These are phyloP conservation scores for Cremastinae sp. DNA, from an alignment of 2,888 invertebrate species.

Conservation along the genomic window DNA sequence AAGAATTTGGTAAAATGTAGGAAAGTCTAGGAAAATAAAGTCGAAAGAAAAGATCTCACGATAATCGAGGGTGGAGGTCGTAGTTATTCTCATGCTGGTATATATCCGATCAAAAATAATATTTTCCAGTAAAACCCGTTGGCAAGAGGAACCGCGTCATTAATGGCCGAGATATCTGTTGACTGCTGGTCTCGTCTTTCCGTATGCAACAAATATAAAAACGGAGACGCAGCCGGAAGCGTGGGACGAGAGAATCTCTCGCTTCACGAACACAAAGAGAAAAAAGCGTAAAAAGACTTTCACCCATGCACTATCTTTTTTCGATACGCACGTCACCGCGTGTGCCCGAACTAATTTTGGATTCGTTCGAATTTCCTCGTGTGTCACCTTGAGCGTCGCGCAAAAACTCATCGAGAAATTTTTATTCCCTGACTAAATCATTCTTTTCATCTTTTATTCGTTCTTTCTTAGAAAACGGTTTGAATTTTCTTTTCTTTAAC, in stretches of 20 bases:
- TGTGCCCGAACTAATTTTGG: constrained; percentile 42
- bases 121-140: constrained; percentile 51
- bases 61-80: too few relatives aligned
- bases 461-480: too few relatives aligned
- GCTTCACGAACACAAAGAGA: neutral
- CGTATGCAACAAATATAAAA: constrained; percentile 23
- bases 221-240: constrained; percentile 38
- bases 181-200: constrained; percentile 22
- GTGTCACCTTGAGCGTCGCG: constrained; percentile 2
- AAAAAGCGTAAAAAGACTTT: constrained; percentile 10
- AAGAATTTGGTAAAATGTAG: too few relatives aligned
- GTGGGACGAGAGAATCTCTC: constrained; percentile 47
- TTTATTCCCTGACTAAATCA: neutral
- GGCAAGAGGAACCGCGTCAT: constrained; percentile 34
- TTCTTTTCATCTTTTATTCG: too few relatives aligned
- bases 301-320: constrained; percentile 29
- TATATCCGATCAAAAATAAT: constrained; percentile 54
- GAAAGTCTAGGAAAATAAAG: too few relatives aligned
- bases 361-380: constrained; percentile 19
- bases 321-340: constrained; percentile 21
- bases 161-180: constrained; percentile 23
- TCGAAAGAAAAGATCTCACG: too few relatives aligned
- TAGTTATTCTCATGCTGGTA: constrained; percentile 3
- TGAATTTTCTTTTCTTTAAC: too few relatives aligned
- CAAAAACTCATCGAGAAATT: constrained; percentile 2